Base-by-base conservation (phyloP, 2,113 vertebrate genomes). In the Rhinopomastus cyanomelas region DNA sequence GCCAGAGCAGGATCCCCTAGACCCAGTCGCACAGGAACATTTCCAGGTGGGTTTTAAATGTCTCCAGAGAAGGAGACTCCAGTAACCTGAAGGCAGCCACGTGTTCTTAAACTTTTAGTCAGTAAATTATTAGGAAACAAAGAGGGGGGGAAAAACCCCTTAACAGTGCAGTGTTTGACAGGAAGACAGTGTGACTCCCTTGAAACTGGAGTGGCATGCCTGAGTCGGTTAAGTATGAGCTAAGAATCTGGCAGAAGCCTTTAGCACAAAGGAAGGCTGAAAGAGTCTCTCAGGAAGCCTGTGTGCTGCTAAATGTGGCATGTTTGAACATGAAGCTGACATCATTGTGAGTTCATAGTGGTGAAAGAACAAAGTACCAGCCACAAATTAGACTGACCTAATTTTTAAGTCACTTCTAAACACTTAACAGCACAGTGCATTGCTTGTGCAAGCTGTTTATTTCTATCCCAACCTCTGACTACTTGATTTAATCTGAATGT, bases 251-350 rank as follows among this genome's bases (percentile, higher is more conserved):
- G 94, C 94, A 95, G 84, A 79, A 94, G 86, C 42, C 55, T 73
- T 88, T 81, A 65, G 90, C 92, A 95, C 95, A 95, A 95, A 95
- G 90, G 88, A 96, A 94, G 93, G 93, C 89, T 90, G 92, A 88
- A 81, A 67, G 94, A 91, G 90, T 94, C 90, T 92, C 96, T 95
- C 92, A 91, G 92, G 95, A 96, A 96, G 90, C 85, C 64, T 51
- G 60, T 69, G 18, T 0, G 1, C 77, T 75, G 87, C 92, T 96
- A 85, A 95, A 93, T 85, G 85, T 91, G 92, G 93, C 96, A 81
- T 91, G 95, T 93, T 95, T 83, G 92, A 95, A 96, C 96, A 96
- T 60, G 95, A 95, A 85, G 67, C 89, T 95, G 82, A 96, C 93
- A 94, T 93, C 90, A 95, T 82, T 44, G 86, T 95, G 88, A 95